These are phyloP conservation scores for Dorcus parallelipipedus DNA, from an alignment of 2,888 invertebrate genomes.

Conservation along the genomic window DNA sequence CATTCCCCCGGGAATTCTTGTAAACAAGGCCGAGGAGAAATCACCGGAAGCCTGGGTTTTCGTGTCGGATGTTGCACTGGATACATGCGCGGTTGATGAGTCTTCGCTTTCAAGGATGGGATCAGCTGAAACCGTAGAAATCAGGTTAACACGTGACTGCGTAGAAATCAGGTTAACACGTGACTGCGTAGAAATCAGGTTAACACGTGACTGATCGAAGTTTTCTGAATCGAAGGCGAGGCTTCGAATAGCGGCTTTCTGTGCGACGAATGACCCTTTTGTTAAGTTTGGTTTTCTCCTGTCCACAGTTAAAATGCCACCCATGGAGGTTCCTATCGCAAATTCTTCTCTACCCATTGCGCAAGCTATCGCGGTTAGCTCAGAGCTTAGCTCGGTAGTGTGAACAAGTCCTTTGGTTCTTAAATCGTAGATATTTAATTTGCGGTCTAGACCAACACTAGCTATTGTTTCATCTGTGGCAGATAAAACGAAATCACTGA, in stretches of 20 bases:
- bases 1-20: slow-evolving; percentile 15
- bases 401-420: slow-evolving; percentile 20
- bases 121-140: background rate
- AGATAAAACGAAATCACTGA: slow-evolving; percentile 26
- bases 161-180: background rate
- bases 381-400: slow-evolving; percentile 18
- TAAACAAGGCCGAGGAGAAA: background rate
- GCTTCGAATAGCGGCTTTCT: slow-evolving; percentile 8
- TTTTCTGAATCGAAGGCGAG: slow-evolving; percentile 4
- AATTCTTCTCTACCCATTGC: slow-evolving; percentile 25
- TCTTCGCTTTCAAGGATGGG: slow-evolving; percentile 6
- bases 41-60: slow-evolving; percentile 9
- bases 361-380: slow-evolving; percentile 28
- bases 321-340: slow-evolving; percentile 28
- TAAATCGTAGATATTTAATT: slow-evolving; percentile 26
- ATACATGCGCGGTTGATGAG: background rate
- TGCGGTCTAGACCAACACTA: slow-evolving; percentile 25
- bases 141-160: background rate
- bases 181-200: background rate
- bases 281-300: slow-evolving; percentile 19
- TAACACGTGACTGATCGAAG: background rate
- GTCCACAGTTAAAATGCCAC: slow-evolving; percentile 30
- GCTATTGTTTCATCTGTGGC: slow-evolving; percentile 20
- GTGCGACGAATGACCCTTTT: slow-evolving; percentile 10
- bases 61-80: slow-evolving; percentile 7